Percentiles rank a stretch among this genome's conserved stretches.
Conservation (phyloP, 2,113 vertebrate species). For the Chlamydotis undulata region DNA sequence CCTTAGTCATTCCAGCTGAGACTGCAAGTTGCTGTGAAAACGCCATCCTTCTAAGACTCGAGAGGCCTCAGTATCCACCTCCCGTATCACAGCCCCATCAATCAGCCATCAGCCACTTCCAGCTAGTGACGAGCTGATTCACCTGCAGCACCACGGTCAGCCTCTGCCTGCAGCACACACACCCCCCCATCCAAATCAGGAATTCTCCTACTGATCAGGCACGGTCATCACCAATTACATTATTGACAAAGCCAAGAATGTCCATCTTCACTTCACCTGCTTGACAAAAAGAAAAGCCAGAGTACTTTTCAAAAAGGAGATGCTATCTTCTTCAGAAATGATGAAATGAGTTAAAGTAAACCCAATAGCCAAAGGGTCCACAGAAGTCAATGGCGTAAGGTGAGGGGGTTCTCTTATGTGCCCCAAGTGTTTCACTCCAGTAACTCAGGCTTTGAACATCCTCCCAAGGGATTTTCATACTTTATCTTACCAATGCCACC, state of each 20-base stretch:
- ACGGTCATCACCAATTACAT: background rate
- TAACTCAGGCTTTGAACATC: background rate
- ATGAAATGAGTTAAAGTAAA: background rate
- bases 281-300: background rate
- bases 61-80: background rate
- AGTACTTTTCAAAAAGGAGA: background rate
- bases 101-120: background rate
- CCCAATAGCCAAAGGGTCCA: background rate
- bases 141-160: background rate
- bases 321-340: background rate
- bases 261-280: background rate
- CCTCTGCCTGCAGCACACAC: background rate
- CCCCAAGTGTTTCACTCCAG: background rate
- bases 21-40: background rate
- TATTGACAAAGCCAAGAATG: background rate
- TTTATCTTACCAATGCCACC: background rate
- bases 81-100: background rate
- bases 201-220: background rate
- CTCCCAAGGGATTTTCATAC: background rate
- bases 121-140: background rate
- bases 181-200: background rate
- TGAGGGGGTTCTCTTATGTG: background rate
- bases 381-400: background rate
- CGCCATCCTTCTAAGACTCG: background rate
- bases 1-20: background rate